Evolutionary conservation across 2,797 vertebrate species (phyloP), one percentile per base, ranked within the genome.

Genomic region (Sorex maritimensis): DNA sequence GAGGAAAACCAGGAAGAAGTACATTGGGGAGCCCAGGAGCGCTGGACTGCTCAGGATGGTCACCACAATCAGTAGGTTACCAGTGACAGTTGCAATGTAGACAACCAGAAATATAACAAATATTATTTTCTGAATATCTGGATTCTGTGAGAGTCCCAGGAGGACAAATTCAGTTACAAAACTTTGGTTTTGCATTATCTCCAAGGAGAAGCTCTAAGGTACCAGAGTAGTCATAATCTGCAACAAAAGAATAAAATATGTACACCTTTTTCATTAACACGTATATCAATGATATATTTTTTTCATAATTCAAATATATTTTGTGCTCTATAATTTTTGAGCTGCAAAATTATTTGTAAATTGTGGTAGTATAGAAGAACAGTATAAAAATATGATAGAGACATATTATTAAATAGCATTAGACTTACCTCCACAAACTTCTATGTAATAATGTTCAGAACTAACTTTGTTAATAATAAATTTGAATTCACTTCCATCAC

Each of bases 181-280:
- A 49, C 87, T 97, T 65, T 94, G 87, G 11, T 97, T 97, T 85
- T 88, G n/a, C 94, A 96, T 95, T 17, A n/a, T 81, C 79, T 75
- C 55, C 63, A 91, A 77, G 41, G 10, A 58, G 52, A 88, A 26
- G 0, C 0, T 38, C 1, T 67, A 65, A 44, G 13, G 10, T 15
- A 28, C 17, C 21, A 15, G 3, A 65, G 8, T 34, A 17, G 72
- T 1, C 2, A 28, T 44, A 44, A 44, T 44, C 41, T 23, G 7
- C 1, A 81, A 30, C 7, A 44, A 7, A 44, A 44, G 41, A 44
- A 44, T 44, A 44, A 44, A 44, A 44, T 44, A 44, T 44, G 41
- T 7, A 44, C 41, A 7, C 7, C 41, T 44, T 44, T 44, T 44
- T 44, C 41, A 44, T 3, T 44, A 44, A 7, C 41, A 44, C 41